A percentile compares a stretch with the other conserved stretches of the same genome.
Conservation (phyloP, 2,888 invertebrate species). For the Hypercompe scribonia region DNA sequence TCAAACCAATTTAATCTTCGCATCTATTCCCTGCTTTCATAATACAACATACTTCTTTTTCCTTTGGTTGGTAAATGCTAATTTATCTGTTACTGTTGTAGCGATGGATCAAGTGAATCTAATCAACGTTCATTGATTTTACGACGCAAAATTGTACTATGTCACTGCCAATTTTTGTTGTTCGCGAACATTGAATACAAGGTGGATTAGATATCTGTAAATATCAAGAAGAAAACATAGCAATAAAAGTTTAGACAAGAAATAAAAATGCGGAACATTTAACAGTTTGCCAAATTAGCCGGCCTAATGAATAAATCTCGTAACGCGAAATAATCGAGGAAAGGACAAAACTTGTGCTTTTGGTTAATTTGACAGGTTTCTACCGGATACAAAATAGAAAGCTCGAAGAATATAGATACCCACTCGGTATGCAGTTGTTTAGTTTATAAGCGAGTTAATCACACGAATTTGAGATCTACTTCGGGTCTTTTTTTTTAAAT, state of each 20-base stretch:
- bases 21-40: background rate
- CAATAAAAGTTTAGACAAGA: slow-evolving; percentile 33
- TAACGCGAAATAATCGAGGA: slow-evolving; percentile 48
- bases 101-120: background rate
- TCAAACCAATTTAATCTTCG: slow-evolving; percentile 15
- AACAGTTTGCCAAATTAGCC: slow-evolving; percentile 43
- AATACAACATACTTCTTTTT: background rate
- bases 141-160: background rate
- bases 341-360: slow-evolving; percentile 28
- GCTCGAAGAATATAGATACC: background rate
- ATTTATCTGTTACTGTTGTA: background rate
- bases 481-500: too few relatives aligned
- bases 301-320: slow-evolving; percentile 33
- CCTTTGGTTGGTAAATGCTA: background rate
- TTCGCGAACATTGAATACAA: slow-evolving; percentile 17
- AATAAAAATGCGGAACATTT: slow-evolving; percentile 42
- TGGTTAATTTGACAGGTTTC: slow-evolving; percentile 10
- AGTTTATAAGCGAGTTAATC: background rate
- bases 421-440: background rate
- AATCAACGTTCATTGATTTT: background rate
- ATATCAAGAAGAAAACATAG: slow-evolving; percentile 31
- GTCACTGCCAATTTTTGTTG: slow-evolving; percentile 9
- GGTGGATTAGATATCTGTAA: slow-evolving; percentile 17
- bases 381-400: slow-evolving; percentile 3
- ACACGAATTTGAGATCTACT: background rate